phyloP scores from a whole-genome alignment of 1,140 invertebrate species.

The Papilio polyxenes region DNA sequence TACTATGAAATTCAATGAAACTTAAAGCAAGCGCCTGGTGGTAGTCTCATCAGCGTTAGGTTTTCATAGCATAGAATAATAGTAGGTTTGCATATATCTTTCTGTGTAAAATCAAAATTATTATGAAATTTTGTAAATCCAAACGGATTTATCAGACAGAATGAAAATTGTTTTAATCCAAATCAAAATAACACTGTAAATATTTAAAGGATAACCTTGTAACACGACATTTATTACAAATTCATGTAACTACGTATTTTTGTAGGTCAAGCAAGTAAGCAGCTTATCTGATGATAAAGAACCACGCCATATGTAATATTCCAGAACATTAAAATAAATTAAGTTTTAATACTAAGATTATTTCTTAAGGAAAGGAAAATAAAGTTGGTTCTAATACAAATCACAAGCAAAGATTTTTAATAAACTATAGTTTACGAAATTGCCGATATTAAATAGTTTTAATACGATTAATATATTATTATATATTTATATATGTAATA shows the following conservation, averaged over 20 bases:
- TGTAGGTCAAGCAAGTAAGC: background rate
- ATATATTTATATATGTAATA: too few species aligned
- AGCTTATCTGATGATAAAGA: background rate
- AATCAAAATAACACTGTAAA: background rate
- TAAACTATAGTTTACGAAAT: too few species aligned
- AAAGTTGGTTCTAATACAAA: too few species aligned
- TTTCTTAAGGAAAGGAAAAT: too few species aligned
- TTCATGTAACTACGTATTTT: background rate
- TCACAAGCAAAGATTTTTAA: too few species aligned
- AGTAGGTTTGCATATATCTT: background rate
- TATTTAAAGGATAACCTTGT: background rate
- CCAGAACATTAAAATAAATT: background rate
- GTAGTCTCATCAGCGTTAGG: background rate
- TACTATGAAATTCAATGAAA: slow-evolving; percentile 21
- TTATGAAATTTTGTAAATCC: background rate
- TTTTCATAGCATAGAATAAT: background rate
- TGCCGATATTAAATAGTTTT: too few species aligned
- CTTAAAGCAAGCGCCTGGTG: slow-evolving; percentile 12
- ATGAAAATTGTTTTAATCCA: background rate
- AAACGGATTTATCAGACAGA: background rate
- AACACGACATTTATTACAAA: background rate
- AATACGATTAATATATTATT: too few species aligned
- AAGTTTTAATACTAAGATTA: too few species aligned
- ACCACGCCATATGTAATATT: background rate
- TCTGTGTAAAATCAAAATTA: background rate